Percentiles rank a stretch among this genome's conserved stretches.
These are phyloP conservation scores for Sylvietta virens DNA, from an alignment of 2,113 vertebrate species.

Conservation along the genomic window DNA sequence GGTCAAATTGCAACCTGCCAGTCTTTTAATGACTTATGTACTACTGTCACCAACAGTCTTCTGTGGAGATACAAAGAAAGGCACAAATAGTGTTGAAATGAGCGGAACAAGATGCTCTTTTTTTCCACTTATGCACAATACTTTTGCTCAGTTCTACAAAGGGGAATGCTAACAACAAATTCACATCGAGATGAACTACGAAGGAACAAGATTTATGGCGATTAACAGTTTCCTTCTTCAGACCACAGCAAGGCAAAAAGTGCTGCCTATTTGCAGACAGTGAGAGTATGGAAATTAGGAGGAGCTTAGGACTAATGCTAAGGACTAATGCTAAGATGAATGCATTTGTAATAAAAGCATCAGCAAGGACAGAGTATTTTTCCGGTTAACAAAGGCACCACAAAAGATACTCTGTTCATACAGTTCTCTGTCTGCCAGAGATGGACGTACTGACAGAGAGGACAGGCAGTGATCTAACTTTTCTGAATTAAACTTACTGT, in stretches of 20 bases:
- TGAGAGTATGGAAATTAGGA: background rate
- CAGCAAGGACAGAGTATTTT: background rate
- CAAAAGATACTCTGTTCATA: background rate
- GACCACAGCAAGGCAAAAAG: background rate
- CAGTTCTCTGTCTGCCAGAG: background rate
- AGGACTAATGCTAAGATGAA: background rate
- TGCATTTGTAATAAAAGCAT: background rate
- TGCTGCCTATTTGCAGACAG: background rate
- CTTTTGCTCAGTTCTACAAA: background rate
- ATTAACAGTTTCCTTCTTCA: background rate
- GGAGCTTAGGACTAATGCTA: background rate
- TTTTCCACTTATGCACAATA: fast-evolving
- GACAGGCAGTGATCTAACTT: background rate
- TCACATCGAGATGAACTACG: background rate
- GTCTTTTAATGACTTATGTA: background rate
- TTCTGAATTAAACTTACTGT: background rate
- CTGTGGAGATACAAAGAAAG: background rate
- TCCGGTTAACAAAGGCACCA: background rate
- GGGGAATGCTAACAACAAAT: background rate
- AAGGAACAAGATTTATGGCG: background rate
- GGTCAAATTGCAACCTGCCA: background rate
- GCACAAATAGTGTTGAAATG: background rate
- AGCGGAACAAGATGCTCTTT: background rate
- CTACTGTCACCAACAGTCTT: background rate
- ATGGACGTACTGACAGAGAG: background rate